phyloP scores from a whole-genome alignment of 2,888 invertebrate genomes.

The Megastigmus dorsalis region DNA sequence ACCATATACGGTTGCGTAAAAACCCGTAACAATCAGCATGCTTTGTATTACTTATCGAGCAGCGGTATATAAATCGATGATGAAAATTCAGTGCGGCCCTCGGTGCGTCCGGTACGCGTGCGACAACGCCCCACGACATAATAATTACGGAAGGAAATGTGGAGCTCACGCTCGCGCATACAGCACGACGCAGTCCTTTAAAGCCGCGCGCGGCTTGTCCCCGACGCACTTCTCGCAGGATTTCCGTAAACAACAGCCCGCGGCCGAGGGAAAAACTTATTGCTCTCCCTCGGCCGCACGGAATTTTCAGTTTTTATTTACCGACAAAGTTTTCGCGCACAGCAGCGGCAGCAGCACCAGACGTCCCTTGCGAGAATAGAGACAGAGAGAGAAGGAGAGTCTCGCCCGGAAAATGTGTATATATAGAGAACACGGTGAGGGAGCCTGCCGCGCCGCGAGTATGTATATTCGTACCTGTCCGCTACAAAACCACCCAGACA shows the following conservation, averaged over 20 bases:
- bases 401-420: slow-evolving; percentile 12
- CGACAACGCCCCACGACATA: no score
- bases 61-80: no score
- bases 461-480: slow-evolving; percentile 35
- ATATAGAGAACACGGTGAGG: no score
- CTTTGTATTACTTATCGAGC: no score
- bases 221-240: slow-evolving; percentile 58
- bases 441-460: background rate
- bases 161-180: no score
- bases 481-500: slow-evolving; percentile 22
- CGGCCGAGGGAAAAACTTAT: slow-evolving; percentile 52
- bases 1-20: no score
- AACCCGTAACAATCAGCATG: no score
- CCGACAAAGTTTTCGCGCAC: slow-evolving; percentile 66
- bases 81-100: no score
- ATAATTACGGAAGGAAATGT: no score
- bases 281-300: slow-evolving; percentile 1
- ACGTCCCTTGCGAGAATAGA: slow-evolving; percentile 57
- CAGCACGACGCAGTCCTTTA: background rate
- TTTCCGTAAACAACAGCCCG: slow-evolving; percentile 65
- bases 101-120: no score
- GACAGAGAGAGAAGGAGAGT: no score
- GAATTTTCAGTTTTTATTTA: slow-evolving; percentile 68
- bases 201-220: background rate
- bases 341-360: no score